These are phyloP conservation scores for Tragelaphus scriptus DNA, from an alignment of 2,113 vertebrate species.

Conservation along the genomic window DNA sequence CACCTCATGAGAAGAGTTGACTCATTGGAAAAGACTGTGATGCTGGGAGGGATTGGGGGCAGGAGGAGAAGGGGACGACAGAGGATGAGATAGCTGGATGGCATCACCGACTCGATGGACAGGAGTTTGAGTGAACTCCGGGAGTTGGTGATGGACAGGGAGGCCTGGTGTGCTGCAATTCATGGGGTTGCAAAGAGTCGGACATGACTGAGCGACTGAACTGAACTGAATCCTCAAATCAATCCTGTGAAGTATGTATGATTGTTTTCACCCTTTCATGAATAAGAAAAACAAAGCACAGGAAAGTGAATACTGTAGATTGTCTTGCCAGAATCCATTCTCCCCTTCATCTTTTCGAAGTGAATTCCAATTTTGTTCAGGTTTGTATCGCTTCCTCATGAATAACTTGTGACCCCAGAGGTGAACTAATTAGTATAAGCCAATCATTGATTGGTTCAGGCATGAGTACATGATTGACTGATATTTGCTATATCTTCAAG, in stretches of 20 bases:
- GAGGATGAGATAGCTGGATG: too few relatives aligned
- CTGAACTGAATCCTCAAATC: neutral
- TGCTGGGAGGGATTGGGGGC: too few relatives aligned
- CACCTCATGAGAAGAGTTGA: too few relatives aligned
- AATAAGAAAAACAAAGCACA: neutral
- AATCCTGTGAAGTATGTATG: neutral
- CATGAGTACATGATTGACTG: neutral
- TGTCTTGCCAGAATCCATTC: neutral
- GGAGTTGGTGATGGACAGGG: too few relatives aligned
- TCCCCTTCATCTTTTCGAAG: neutral
- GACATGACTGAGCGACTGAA: too few relatives aligned
- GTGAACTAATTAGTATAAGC: neutral
- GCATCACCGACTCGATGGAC: too few relatives aligned
- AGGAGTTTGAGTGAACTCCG: too few relatives aligned
- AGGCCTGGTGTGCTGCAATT: too few relatives aligned
- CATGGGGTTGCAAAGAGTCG: too few relatives aligned
- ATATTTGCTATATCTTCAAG: neutral
- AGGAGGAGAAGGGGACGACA: too few relatives aligned
- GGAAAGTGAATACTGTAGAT: neutral
- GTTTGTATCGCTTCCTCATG: neutral
- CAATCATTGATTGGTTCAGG: neutral
- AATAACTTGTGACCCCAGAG: neutral
- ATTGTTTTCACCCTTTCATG: neutral
- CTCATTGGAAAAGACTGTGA: too few relatives aligned
- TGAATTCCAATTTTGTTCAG: neutral